Conservation (phyloP, 2,888 invertebrate species). For the Drosophila pegasa region DNA sequence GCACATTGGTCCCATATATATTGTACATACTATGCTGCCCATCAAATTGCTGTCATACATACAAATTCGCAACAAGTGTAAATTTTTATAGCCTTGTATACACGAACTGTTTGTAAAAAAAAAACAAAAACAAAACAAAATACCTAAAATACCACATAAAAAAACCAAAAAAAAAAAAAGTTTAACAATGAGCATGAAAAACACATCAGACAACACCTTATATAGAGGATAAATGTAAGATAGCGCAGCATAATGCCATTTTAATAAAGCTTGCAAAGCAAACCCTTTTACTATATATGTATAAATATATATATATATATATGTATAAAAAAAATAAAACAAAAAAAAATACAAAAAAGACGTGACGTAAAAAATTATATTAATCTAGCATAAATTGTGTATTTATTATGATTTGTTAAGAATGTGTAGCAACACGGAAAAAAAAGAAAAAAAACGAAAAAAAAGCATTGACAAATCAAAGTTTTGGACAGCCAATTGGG, state of each 20-base stretch:
- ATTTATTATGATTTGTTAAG: slow-evolving; percentile 23
- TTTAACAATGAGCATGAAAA: slow-evolving; percentile 11
- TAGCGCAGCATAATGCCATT: slow-evolving; percentile 45
- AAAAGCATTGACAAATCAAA: slow-evolving; percentile 77
- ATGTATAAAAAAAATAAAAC: not conserved
- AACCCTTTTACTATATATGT: slow-evolving; percentile 32
- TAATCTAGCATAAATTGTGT: slow-evolving; percentile 10
- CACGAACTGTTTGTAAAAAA: slow-evolving; percentile 57
- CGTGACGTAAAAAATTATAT: slow-evolving; percentile 1
- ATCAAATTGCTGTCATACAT: slow-evolving; percentile 69
- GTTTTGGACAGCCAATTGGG: slow-evolving; percentile 21
- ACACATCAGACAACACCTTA: slow-evolving; percentile 19
- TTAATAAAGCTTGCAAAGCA: slow-evolving; percentile 67
- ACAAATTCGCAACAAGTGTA: slow-evolving; percentile 65
- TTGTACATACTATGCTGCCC: slow-evolving; percentile 58
- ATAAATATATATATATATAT: too few species aligned
- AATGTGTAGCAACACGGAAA: slow-evolving; percentile 36
- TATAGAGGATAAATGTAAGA: slow-evolving; percentile 49
- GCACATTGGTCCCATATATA: slow-evolving; percentile 51
- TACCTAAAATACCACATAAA: not conserved
- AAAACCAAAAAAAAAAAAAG: slow-evolving; percentile 8
- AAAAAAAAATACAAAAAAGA: not conserved
- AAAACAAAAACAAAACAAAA: slow-evolving; percentile 37
- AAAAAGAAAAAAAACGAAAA: slow-evolving; percentile 50
- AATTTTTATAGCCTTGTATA: slow-evolving; percentile 62